A percentile compares a stretch with the other conserved stretches of the same genome.
Evolutionary conservation across 2,113 vertebrate genomes (phyloP).

Genomic region (Peromyscus leucopus): DNA sequence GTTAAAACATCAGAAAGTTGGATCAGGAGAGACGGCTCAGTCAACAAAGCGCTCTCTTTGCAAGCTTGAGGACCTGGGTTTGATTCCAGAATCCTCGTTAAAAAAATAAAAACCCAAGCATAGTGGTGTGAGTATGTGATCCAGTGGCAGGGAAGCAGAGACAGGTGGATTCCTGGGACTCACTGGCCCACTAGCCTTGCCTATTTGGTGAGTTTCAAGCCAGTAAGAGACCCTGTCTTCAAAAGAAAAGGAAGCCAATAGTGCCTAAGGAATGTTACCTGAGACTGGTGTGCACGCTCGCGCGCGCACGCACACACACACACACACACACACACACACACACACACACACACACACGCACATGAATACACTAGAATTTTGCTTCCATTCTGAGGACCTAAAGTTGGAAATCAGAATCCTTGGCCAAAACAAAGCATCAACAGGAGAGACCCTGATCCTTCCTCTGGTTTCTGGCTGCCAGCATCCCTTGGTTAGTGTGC

Average conservation of each 20-base stretch:
- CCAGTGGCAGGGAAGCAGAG: too few relatives aligned
- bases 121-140: not conserved
- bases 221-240: not conserved
- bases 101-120: not conserved
- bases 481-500: rapidly evolving
- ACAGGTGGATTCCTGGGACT: too few relatives aligned
- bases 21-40: not conserved
- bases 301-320: not conserved
- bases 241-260: not conserved
- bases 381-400: not conserved
- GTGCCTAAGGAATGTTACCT: not conserved
- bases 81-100: not conserved
- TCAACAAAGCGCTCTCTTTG: not conserved
- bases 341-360: too few relatives aligned
- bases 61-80: not conserved
- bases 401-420: not conserved
- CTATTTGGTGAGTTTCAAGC: not conserved
- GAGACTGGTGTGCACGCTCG: not conserved
- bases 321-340: too few relatives aligned
- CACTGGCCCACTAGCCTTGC: too few relatives aligned
- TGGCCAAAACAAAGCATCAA: not conserved
- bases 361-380: not conserved
- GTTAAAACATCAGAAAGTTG: not conserved
- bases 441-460: not conserved
- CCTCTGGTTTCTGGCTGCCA: not conserved